Evolutionary conservation across 2,888 invertebrate species (phyloP), one percentile per base, ranked within the genome.

Genomic region (Laspeyria flexula): DNA sequence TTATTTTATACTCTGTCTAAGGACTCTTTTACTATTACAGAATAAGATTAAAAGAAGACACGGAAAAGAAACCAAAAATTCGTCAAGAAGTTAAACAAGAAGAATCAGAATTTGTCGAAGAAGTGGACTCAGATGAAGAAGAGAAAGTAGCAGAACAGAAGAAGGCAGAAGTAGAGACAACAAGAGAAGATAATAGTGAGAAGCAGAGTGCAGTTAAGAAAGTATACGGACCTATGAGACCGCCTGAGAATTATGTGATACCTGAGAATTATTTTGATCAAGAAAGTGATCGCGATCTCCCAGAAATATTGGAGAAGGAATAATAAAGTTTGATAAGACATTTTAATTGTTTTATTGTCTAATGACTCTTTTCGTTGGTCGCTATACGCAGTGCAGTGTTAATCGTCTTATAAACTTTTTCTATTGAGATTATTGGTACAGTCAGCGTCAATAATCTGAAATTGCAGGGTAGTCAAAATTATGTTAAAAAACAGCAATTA

Each of bases 21-120:
- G n/a, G n/a, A 7, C 16, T 10, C 16, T 10, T 18, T 37, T 39
- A 4, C n/a, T n/a, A 10, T 79, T 72, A 2, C 78, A 90, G 91
- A 55, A 85, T 92, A 71, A 86, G 88, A 62, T 70, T 93, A 59
- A 93, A 94, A 85, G 85, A 93, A n/a, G 86, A 90, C 51, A 44
- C 73, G 0, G 77, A 90, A 48, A 84, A 77, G 43, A 75, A 76
- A 30, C 73, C 79, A 0, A 84, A 81, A 69, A 54, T 77, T 29
- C 75, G 55, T 49, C 64, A 74, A 65, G 70, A 72, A 34, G 55
- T 51, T 0, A 81, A 79, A 35, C 65, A 77, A 63, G 77, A 83
- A 42, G 88, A 92, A 47, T 74, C 83, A 13, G 93, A 93, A 61
- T 93, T 93, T 49, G 92, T 93, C 0, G 93, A 93, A 78, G 93